Evolutionary conservation across 1,140 invertebrate genomes (phyloP), one percentile per base, ranked within the genome.

Genomic region (Apis laboriosa): DNA sequence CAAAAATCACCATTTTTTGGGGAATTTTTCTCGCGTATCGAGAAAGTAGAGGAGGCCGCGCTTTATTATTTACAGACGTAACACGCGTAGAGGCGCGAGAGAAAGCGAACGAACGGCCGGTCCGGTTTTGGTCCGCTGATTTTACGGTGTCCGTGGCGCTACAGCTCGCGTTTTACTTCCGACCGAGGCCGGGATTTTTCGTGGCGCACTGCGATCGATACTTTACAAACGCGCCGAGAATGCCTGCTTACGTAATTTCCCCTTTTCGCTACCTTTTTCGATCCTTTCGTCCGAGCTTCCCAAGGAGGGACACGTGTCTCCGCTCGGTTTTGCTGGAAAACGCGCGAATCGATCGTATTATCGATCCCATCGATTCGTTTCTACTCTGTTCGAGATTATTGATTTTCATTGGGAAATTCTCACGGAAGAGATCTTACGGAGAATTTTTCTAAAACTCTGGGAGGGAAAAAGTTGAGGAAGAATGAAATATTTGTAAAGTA

Each of bases 61-160:
- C 51, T 85, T 88, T 84, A 87, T 88, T 84, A 85, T 83, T 79
- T 78, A 86, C 73, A 67, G 72, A 76, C 84, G 77, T 84, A 85
- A 76, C 72, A 77, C 5, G 4, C 34, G 67, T 66, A 53, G 43
- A 79, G 56, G 17, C 28, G 24, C 21, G 34, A 53, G 86, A 88
- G 86, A 88, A 88, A 88, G 87, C 77, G 79, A 67, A 58, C n/a
- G 83, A 34, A 72, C 43, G 53, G 53, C 64, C 66, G 63, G 76
- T 83, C 49, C 61, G 70, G 84, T 86, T 72, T 72, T 84, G 86
- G 66, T 80, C 73, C 76, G 85, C 49, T 72, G 76, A 77, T 80
- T 86, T 86, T 86, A 86, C 84, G 75, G 56, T 64, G 67, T 60
- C 71, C 80, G 70, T 72, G 73, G 19, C 15, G 53, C 60, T 61